Evolutionary conservation across 2,797 vertebrate species (phyloP).

Genomic region (Spheniscus humboldti): DNA sequence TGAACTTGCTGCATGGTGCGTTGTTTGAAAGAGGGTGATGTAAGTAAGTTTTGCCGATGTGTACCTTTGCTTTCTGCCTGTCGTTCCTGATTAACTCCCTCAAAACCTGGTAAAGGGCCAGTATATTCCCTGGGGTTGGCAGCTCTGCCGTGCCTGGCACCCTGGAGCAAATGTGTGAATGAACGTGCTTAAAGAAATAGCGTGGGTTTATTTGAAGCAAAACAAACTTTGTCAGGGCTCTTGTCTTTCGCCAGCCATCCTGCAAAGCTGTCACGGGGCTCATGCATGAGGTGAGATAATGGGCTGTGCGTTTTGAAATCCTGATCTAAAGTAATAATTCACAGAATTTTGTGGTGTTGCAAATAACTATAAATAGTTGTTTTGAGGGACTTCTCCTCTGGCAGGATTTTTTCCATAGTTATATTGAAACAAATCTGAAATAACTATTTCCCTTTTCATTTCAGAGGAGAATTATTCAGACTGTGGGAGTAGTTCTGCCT

Average conservation of each 20-base stretch:
- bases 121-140: background rate
- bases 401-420: background rate
- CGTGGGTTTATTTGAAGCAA: background rate
- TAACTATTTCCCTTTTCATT: conserved; percentile 33
- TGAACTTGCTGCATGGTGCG: background rate
- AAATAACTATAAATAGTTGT: background rate
- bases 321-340: background rate
- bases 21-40: background rate
- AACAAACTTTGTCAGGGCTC: background rate
- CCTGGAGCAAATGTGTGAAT: fast-evolving
- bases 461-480: background rate
- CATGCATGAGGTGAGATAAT: fast-evolving
- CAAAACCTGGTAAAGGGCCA: fast-evolving
- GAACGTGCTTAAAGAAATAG: fast-evolving
- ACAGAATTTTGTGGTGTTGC: background rate
- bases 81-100: background rate
- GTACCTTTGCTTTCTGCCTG: background rate
- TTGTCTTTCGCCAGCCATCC: background rate
- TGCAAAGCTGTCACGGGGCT: background rate
- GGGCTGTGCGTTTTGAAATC: background rate
- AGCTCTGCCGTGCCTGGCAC: background rate
- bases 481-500: conserved; percentile 7
- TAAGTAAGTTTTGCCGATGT: background rate
- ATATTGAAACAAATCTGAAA: background rate
- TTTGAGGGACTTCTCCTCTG: background rate